A percentile compares a stretch with the other conserved stretches of the same genome.
These are phyloP conservation scores for Sinhomidia bicolor DNA, from an alignment of 2,888 invertebrate species.

Conservation along the genomic window DNA sequence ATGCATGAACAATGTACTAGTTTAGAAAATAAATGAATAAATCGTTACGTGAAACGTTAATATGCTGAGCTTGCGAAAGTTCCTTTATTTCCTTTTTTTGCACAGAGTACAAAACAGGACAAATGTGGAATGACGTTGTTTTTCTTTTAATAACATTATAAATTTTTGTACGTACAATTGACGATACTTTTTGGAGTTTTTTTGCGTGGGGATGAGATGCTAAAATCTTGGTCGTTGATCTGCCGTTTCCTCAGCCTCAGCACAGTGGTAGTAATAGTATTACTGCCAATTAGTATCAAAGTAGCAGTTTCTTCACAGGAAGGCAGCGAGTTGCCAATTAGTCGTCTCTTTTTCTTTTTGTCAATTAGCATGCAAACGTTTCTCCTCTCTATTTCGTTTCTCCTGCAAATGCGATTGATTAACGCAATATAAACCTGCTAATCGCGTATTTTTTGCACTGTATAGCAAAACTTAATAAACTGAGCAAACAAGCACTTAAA, in stretches of 20 bases:
- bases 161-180: background rate
- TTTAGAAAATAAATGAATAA: background rate
- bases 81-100: background rate
- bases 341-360: background rate
- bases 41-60: background rate
- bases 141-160: background rate
- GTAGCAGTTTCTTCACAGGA: background rate
- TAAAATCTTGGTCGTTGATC: background rate
- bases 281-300: background rate
- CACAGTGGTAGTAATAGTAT: background rate
- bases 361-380: background rate
- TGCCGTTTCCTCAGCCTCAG: too few species aligned
- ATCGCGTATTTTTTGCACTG: background rate
- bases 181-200: background rate
- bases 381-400: background rate
- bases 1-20: too few species aligned
- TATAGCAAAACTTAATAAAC: too few species aligned
- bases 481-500: too few species aligned
- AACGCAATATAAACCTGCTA: background rate
- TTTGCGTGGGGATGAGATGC: too few species aligned
- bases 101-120: background rate
- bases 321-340: background rate
- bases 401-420: background rate
- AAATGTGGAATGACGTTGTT: background rate
- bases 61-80: background rate